Percentiles rank a stretch among this genome's conserved stretches.
phyloP scores from a whole-genome alignment of 2,888 invertebrate species.

The Zeuzera pyrina region DNA sequence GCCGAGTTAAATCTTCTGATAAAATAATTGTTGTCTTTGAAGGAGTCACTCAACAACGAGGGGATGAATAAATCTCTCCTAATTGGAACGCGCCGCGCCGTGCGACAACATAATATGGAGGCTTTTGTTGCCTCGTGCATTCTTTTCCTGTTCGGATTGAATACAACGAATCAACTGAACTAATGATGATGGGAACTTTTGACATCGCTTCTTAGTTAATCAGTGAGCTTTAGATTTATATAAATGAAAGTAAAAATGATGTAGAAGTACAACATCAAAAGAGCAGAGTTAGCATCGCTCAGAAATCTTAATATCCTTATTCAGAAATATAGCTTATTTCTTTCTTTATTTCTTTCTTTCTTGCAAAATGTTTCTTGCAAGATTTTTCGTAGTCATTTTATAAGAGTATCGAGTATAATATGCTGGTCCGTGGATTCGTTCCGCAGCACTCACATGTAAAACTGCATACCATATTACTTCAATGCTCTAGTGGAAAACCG shows the following conservation, averaged over 20 bases:
- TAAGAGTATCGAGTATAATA: conserved; percentile 48
- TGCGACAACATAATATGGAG: conserved; percentile 60
- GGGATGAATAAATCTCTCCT: conserved; percentile 65
- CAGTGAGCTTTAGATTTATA: conserved; percentile 17
- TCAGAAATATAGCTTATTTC: neutral
- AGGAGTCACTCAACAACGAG: conserved; percentile 46
- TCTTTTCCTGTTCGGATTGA: conserved; percentile 39
- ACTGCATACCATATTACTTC: conserved; percentile 58
- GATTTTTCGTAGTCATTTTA: conserved; percentile 48
- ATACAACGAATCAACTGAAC: conserved; percentile 45
- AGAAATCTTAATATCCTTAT: neutral
- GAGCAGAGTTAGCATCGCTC: neutral
- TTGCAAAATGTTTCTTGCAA: conserved; percentile 30
- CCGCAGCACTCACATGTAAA: conserved; percentile 55
- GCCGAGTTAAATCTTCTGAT: conserved; percentile 61
- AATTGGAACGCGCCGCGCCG: conserved; percentile 57
- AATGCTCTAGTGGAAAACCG: conserved; percentile 42
- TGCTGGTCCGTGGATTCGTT: conserved; percentile 49
- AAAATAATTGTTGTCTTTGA: conserved; percentile 43
- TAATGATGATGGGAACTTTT: conserved; percentile 51
- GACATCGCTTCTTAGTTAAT: conserved; percentile 34
- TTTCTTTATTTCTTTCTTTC: no score
- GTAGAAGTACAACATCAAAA: no score
- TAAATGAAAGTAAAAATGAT: neutral
- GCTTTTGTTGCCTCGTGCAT: conserved; percentile 54